phyloP scores from a whole-genome alignment of 1,140 invertebrate species.

The Drosophila carrolli region DNA sequence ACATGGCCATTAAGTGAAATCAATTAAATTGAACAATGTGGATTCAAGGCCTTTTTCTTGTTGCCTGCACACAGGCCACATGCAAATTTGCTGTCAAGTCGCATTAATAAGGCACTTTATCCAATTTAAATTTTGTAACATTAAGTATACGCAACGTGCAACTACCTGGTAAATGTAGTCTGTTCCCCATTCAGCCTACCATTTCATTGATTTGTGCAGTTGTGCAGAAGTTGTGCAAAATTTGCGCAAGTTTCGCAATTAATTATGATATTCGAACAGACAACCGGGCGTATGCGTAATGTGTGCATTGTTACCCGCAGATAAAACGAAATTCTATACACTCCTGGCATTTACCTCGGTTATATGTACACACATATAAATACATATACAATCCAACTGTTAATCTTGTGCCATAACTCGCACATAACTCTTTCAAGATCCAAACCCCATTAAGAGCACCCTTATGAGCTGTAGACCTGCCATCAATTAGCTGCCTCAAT shows the following conservation, averaged over 20 bases:
- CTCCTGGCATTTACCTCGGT: neutral
- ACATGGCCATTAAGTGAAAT: neutral
- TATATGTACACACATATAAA: neutral
- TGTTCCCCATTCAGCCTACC: neutral
- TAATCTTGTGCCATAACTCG: conserved; percentile 13
- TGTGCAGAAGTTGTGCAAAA: conserved; percentile 54
- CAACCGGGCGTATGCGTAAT: conserved; percentile 55
- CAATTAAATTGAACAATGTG: conserved; percentile 13
- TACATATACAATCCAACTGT: neutral
- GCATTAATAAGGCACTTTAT: conserved; percentile 41
- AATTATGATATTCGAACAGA: conserved; percentile 58
- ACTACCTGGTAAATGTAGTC: neutral
- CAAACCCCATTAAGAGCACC: conserved; percentile 15
- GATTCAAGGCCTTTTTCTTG: neutral
- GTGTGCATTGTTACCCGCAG: neutral
- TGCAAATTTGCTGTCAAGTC: conserved; percentile 34
- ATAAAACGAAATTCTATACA: neutral
- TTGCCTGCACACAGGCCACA: neutral
- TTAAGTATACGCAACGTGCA: conserved; percentile 36
- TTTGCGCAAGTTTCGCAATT: conserved; percentile 55
- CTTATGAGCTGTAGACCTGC: conserved; percentile 21
- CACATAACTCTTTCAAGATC: conserved; percentile 10
- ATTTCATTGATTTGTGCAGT: conserved; percentile 58
- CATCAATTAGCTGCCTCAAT: conserved; percentile 32
- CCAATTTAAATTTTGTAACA: conserved; percentile 34